Percentiles rank a stretch among this genome's conserved stretches.
phyloP scores from a whole-genome alignment of 2,797 vertebrate genomes.

The Cottoperca gobio region DNA sequence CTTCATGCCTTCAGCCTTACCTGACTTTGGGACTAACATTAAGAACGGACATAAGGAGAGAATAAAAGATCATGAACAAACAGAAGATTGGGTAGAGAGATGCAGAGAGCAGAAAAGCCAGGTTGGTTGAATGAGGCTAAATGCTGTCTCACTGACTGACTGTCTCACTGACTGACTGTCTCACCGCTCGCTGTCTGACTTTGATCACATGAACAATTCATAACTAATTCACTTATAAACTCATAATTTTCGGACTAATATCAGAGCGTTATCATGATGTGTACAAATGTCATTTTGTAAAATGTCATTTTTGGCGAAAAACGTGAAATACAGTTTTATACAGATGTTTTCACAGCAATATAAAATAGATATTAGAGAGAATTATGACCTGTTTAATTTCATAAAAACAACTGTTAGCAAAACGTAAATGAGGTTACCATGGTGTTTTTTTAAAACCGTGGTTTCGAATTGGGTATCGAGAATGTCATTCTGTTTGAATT shows the following conservation, averaged over 20 bases:
- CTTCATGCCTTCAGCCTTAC: slow-evolving; percentile 91
- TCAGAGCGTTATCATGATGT: background rate
- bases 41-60: slow-evolving; percentile 86
- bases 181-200: background rate
- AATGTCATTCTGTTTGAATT: too few species aligned
- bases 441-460: too few species aligned
- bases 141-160: slow-evolving; percentile 5
- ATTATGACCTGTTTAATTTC: background rate
- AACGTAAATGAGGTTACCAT: background rate
- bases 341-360: background rate
- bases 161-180: background rate
- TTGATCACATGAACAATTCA: background rate
- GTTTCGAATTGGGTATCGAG: too few species aligned
- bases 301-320: background rate
- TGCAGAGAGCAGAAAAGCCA: slow-evolving; percentile 54
- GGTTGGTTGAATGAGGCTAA: slow-evolving; percentile 24
- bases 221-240: background rate
- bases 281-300: too few species aligned
- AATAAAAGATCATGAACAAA: slow-evolving; percentile 75
- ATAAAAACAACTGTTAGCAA: background rate
- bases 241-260: background rate
- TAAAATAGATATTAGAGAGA: background rate
- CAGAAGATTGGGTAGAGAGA: slow-evolving; percentile 54
- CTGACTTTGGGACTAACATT: slow-evolving; percentile 98
- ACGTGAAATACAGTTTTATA: background rate